Base-by-base conservation (phyloP, 2,888 invertebrate species). In the Tenthredo amoena region DNA sequence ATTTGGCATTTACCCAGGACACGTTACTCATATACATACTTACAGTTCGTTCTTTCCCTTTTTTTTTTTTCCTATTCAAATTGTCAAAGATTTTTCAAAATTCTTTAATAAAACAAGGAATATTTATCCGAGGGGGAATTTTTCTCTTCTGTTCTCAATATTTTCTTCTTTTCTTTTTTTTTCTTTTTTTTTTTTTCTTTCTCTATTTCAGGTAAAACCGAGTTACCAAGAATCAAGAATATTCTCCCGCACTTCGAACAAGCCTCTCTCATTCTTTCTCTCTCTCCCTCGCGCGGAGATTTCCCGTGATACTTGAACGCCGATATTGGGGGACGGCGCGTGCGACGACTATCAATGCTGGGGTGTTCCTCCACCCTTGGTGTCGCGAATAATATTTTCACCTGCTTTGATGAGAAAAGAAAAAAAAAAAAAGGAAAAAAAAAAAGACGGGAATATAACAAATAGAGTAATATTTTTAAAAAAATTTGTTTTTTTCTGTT, bases 281-380 rank as follows among this genome's bases (percentile, higher is more conserved):
- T 26, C 0, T 26, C 26, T 26, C 26, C 1, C 1, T 0, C 62
- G 58, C 37, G n/a, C 65, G 82, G 68, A 83, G 83, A 83, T 83
- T 83, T 83, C 83, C 83, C 83, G 83, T 83, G 83, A 83, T 83
- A 83, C 62, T 71, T 83, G 68, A 83, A 83, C 83, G 31, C 47
- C 71, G 83, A 83, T 83, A 83, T 83, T 83, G 83, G 83, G 47
- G 68, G 47, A 26, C 26, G 65, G 68, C 83, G 68, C 83, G 83
- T 83, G 83, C 83, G 34, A 65, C 68, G 83, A 65, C 83, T 83
- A 43, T 71, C 83, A 71, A 81, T 62, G 62, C 26, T 2, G 40
- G 68, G 26, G 2, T 10, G 4, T 15, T 34, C 26, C 18, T 79
- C 37, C 26, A 26, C 26, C 26, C 15, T 18, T 15, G 74, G 18